These are phyloP conservation scores for Alectoris magna DNA, from an alignment of 2,797 vertebrate genomes.

Conservation along the genomic window DNA sequence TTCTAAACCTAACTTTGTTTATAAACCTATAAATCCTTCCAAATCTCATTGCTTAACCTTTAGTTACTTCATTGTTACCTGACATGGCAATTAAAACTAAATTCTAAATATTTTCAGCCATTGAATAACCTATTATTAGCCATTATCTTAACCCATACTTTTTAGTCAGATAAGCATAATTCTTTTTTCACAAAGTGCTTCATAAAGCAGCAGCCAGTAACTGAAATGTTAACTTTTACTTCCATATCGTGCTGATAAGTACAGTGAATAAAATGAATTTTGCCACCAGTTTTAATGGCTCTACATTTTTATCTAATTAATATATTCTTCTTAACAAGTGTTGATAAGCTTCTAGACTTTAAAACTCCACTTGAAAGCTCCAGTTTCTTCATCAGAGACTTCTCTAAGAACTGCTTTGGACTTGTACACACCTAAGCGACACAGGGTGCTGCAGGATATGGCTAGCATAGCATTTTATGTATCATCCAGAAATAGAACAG, in stretches of 20 bases:
- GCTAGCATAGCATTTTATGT: background rate
- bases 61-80: background rate
- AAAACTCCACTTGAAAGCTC: background rate
- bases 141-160: background rate
- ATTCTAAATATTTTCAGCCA: background rate
- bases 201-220: background rate
- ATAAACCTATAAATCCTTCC: background rate
- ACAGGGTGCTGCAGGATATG: background rate
- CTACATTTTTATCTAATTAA: background rate
- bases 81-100: background rate
- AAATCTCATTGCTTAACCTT: background rate
- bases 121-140: background rate
- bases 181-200: background rate
- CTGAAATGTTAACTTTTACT: background rate
- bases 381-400: background rate
- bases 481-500: background rate
- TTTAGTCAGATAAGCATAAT: background rate
- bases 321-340: background rate
- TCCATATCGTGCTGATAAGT: background rate
- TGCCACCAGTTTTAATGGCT: background rate
- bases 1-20: background rate
- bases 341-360: background rate
- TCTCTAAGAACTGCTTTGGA: background rate
- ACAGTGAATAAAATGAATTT: background rate
- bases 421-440: background rate